These are phyloP conservation scores for Scartelaos histophorus DNA, from an alignment of 2,113 vertebrate species.

Conservation along the genomic window DNA sequence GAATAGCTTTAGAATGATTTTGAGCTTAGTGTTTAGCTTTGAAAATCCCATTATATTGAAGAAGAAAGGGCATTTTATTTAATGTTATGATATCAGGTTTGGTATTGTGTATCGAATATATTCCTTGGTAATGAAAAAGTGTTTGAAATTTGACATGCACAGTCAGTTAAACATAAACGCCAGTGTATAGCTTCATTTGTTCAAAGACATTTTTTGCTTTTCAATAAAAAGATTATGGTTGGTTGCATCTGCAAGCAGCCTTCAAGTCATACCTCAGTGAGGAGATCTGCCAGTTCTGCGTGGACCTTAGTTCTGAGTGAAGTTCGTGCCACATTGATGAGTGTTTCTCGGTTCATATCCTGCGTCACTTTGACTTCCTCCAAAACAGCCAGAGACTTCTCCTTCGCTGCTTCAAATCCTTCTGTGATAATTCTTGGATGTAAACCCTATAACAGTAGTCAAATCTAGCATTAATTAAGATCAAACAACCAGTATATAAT, in stretches of 20 bases:
- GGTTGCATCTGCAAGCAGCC: background rate
- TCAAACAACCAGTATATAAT: too few relatives aligned
- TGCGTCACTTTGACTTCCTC: conserved; percentile 89
- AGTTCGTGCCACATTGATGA: conserved; percentile 89
- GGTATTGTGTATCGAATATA: too few relatives aligned
- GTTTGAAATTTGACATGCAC: too few relatives aligned
- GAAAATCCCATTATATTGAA: too few relatives aligned
- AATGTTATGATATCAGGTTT: too few relatives aligned
- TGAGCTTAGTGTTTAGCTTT: too few relatives aligned
- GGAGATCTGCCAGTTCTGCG: conserved; percentile 87
- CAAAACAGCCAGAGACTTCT: conserved; percentile 88
- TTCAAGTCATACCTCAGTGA: conserved; percentile 87
- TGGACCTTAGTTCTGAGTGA: conserved; percentile 97
- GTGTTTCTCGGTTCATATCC: conserved; percentile 93
- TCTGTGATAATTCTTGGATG: conserved; percentile 95
- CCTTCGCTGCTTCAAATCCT: conserved; percentile 94
- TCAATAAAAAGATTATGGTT: background rate
- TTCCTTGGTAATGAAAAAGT: too few relatives aligned
- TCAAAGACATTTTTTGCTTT: background rate
- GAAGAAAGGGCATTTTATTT: too few relatives aligned
- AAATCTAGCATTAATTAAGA: too few relatives aligned
- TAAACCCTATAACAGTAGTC: conserved; percentile 80
- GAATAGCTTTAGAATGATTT: too few relatives aligned
- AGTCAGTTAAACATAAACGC: too few relatives aligned
- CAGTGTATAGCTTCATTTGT: background rate